Conservation (phyloP, 2,797 vertebrate species). For the Morelia viridis region DNA sequence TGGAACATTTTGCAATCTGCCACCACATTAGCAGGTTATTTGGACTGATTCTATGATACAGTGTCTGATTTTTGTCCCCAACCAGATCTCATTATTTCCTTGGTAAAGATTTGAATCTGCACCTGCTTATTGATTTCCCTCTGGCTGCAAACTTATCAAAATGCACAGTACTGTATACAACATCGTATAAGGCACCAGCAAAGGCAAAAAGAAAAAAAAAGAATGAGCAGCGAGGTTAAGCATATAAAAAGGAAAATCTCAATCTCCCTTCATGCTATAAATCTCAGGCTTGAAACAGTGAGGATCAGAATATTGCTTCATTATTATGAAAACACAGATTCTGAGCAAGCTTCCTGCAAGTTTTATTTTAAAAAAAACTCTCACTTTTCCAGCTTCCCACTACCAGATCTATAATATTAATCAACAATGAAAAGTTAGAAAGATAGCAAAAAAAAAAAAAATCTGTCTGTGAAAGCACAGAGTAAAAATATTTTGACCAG, state of each 20-base stretch:
- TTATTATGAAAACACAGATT: neutral
- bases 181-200: neutral
- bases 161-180: neutral
- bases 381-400: neutral
- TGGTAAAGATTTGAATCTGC: neutral
- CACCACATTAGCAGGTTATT: neutral
- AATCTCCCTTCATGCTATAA: neutral
- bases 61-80: neutral
- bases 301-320: neutral
- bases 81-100: neutral
- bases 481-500: neutral
- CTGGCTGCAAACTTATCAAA: neutral
- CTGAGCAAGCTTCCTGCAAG: neutral
- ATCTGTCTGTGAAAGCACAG: neutral
- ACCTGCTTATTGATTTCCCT: neutral
- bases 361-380: neutral
- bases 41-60: neutral
- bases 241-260: neutral
- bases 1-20: neutral
- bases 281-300: neutral
- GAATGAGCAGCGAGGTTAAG: neutral
- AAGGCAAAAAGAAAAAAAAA: neutral
- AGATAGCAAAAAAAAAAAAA: neutral
- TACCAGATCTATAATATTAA: neutral
- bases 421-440: neutral